These are phyloP conservation scores for Spodoptera littoralis DNA, from an alignment of 2,888 invertebrate genomes.

Conservation along the genomic window DNA sequence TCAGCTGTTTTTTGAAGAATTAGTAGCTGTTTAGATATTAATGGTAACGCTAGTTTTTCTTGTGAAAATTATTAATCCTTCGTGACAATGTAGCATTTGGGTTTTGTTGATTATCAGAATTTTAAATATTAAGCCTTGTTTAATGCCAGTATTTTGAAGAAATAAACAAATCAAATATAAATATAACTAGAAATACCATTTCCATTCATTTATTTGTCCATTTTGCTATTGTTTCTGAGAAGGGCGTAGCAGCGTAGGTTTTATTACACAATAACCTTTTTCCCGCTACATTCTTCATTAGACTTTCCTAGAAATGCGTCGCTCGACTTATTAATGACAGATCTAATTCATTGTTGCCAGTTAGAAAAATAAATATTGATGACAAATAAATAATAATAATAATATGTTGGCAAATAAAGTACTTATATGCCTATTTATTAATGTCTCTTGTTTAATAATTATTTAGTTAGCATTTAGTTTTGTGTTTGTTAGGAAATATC, in stretches of 20 bases:
- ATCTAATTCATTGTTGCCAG: constrained; percentile 3
- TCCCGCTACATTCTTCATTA: constrained; percentile 25
- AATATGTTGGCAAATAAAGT: too few relatives aligned
- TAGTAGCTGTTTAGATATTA: constrained; percentile 42
- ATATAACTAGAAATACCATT: background rate
- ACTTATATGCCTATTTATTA: too few relatives aligned
- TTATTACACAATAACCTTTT: background rate
- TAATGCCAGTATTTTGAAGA: background rate
- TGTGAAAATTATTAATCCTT: constrained; percentile 20
- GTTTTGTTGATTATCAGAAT: background rate
- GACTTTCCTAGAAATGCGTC: constrained; percentile 24
- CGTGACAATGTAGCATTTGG: constrained; percentile 1
- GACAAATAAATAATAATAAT: background rate
- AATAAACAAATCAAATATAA: background rate
- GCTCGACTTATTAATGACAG: constrained; percentile 13
- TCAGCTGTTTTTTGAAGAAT: constrained; percentile 42
- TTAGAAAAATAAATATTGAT: constrained; percentile 9
- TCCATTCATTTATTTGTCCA: background rate
- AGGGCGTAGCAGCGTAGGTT: background rate
- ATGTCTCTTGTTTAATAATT: too few relatives aligned
- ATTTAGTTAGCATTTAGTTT: too few relatives aligned
- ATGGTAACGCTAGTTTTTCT: constrained; percentile 11
- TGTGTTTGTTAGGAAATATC: too few relatives aligned
- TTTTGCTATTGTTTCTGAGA: constrained; percentile 11
- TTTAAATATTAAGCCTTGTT: background rate